Conservation (phyloP, 1,140 invertebrate species). For the Drosophila parvula region DNA sequence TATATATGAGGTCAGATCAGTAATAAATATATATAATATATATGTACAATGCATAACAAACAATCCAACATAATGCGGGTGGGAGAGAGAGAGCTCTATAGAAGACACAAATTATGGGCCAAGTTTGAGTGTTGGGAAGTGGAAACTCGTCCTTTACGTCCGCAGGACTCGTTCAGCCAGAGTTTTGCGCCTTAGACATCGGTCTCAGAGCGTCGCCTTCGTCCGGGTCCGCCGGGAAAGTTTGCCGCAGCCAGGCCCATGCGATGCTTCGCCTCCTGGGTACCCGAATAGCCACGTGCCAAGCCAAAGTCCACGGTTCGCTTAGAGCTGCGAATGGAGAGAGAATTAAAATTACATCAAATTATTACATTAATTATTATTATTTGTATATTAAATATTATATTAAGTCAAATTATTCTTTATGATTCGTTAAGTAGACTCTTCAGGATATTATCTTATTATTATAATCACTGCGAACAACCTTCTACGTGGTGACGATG, state of each 20-base stretch:
- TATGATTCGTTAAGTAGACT: no score
- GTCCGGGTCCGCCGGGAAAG: slow-evolving; percentile 93
- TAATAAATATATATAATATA: slow-evolving; percentile 59
- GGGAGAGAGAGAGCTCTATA: slow-evolving; percentile 11
- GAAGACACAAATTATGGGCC: slow-evolving; percentile 21
- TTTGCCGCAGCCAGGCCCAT: slow-evolving; percentile 94
- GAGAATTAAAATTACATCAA: no score
- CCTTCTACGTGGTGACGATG: no score
- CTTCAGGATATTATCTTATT: no score
- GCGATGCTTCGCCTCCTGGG: slow-evolving; percentile 94
- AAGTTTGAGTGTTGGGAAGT: slow-evolving; percentile 31
- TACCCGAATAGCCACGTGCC: slow-evolving; percentile 93
- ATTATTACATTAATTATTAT: no score
- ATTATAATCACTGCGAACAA: no score
- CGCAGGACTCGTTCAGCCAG: slow-evolving; percentile 11
- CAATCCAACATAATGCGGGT: slow-evolving; percentile 15
- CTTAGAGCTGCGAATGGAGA: slow-evolving; percentile 87
- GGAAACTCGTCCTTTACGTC: slow-evolving; percentile 31
- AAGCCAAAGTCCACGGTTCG: slow-evolving; percentile 92
- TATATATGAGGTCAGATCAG: slow-evolving; percentile 24
- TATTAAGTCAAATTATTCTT: no score
- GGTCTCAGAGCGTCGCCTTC: slow-evolving; percentile 89
- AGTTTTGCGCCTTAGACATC: slow-evolving; percentile 68
- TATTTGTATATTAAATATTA: no score
- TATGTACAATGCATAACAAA: slow-evolving; percentile 68